Conservation (phyloP, 2,888 invertebrate species). For the Zele albiditarsus region DNA sequence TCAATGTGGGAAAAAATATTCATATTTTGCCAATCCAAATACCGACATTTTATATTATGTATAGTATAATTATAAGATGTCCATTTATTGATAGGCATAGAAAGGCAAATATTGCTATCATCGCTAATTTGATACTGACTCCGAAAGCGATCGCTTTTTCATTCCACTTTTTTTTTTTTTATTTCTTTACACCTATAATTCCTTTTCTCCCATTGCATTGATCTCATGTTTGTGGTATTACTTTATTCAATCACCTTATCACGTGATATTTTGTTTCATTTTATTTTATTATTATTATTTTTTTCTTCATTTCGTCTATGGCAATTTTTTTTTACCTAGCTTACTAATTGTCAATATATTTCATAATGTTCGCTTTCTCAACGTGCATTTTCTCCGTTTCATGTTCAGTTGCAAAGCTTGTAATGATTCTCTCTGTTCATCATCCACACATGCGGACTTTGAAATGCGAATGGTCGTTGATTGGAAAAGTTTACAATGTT, state of each 20-base stretch:
- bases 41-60: background rate
- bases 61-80: too few species aligned
- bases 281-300: conserved; percentile 16
- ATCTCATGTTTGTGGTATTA: conserved; percentile 2
- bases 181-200: conserved; percentile 18
- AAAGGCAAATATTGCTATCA: conserved; percentile 36
- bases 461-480: conserved; percentile 24
- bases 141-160: conserved; percentile 46
- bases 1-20: conserved; percentile 4
- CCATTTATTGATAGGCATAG: conserved; percentile 16
- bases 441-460: background rate
- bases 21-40: background rate
- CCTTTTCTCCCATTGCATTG: conserved; percentile 20
- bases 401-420: background rate
- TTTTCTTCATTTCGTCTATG: conserved; percentile 7
- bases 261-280: conserved; percentile 27
- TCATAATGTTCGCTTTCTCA: background rate
- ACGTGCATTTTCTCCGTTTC: background rate
- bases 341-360: conserved; percentile 13
- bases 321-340: background rate
- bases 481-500: conserved; percentile 17
- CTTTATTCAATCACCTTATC: conserved; percentile 30
- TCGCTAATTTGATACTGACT: conserved; percentile 50
- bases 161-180: conserved; percentile 10
- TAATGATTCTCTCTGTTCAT: background rate